Base-by-base conservation (phyloP, 2,113 vertebrate species). In the Corapipo altera region DNA sequence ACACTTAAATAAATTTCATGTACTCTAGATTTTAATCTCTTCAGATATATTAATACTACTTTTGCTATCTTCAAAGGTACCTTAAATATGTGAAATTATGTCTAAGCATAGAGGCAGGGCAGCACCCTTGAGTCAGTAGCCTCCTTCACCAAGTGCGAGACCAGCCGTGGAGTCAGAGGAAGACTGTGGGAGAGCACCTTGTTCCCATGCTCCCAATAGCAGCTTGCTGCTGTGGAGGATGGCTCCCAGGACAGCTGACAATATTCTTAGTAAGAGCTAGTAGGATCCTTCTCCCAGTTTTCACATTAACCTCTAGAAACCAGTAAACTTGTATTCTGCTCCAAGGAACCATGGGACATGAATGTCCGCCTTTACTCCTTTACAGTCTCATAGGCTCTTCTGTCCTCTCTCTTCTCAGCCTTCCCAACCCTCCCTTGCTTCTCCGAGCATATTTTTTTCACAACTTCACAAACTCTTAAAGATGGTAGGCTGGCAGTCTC, bases 401-500 rank as follows among this genome's bases (percentile, higher is more conserved):
- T 78, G 35, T 67, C 44, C 30, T 85, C 28, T 70, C 41, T 80
- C 9, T 48, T 81, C 44, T 78, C 52, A 74, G 55, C 65, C 52
- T 78, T 89, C 73, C 51, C 54, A 79, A 35, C 43, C 24, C 22
- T 73, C 13, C 17, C 26, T 83, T 90, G 48, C 76, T 94, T 79
- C 72, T 93, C 52, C n/a, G 74, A 61, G 49, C 15, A 1, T 62
- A 17, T 58, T 91, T 72, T 78, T 83, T 91, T 70, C 59, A 78
- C 91, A 76, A 52, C 39, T 85, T 90, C 37, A 28, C 4, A 9
- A 93, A 76, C 79, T 92, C 71, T 66, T 88, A 10, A 83, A 86
- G 51, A 71, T 27, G 52, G 75, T 66, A 93, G 79, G 72, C 69
- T 86, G 64, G 26, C 91, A 88, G 91, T 91, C 88, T 96, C 82